Evolutionary conservation across 2,113 vertebrate genomes (phyloP), one percentile per base, ranked within the genome.

Genomic region (Thamnaconus septentrionalis): DNA sequence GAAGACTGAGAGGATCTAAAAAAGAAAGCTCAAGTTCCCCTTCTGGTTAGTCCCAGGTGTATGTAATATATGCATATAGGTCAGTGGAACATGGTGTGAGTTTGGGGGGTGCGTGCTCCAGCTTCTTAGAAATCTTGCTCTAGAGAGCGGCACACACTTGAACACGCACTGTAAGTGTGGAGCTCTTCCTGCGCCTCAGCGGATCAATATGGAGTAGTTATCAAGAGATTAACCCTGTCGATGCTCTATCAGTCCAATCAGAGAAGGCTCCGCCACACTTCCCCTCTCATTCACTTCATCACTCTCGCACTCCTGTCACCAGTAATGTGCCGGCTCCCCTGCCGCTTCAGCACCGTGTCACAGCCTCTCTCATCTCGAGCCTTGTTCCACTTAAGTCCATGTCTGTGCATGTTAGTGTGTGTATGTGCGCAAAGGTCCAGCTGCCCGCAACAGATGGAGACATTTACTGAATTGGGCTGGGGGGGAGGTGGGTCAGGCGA

Each of bases 11-110:
- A 43, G 59, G 4, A 47, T 64, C 45, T 44, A 56, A 73, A 67
- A 73, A 18, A 45, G 46, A 62, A 71, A 73, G 60, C 48, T 70
- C 48, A 73, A 66, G 71, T 41, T 69, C 41, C 47, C 64, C 10
- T 1, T 61, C 61, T 67, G 73, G 52, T 31, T 31, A 64, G 69
- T 63, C 58, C 81, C 56, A 69, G 47, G 66, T 66, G 59, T 65
- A 44, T 61, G 54, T 83, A 79, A 87, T 84, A 54, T 71, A 87
- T 89, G 86, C 78, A 91, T 88, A 65, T 90, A 87, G 88, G 90
- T 83, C 85, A 90, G 84, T 83, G 64, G 86, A 81, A 67, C 85
- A 73, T 76, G 71, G 74, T 79, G 65, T 57, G 18, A 2, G 18
- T 31, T 31, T 31, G 18, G 18, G 18, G 18, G 18, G 18, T 31